Base-by-base conservation (phyloP, 1,140 invertebrate genomes). In the Himalopsyche phryganea region DNA sequence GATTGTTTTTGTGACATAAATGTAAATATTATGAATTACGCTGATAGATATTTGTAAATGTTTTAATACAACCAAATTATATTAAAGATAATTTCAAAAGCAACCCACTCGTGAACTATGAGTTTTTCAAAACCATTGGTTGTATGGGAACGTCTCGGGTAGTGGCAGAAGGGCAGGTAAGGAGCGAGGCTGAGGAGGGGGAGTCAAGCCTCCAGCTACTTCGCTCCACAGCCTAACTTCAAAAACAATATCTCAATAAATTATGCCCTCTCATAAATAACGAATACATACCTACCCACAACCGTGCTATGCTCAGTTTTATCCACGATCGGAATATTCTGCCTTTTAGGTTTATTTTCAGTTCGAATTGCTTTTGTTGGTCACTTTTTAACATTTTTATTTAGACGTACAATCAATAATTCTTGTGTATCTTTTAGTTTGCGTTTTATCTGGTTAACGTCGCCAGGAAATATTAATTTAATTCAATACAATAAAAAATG, bases 241-340 rank as follows among this genome's bases (percentile, higher is more conserved):
- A 63, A 63, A 63, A 63, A 63, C 60, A 63, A 63, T 63, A 63
- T 63, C 60, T 63, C 60, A 58, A 63, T 63, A 63, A 63, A 63
- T 63, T 63, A 63, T 63, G 60, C 55, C 55, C 60, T 52, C 50
- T 51, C 52, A 63, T 63, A 63, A 58, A 63, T 63, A 53, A 55
- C 32, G 20, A 54, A 50, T 19, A 28, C 55, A 35, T 61, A 58
- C 60, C 55, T 50, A 58, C 49, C 36, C 60, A 46, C 53, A 48
- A 52, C 52, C 52, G 60, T 33, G 60, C 45, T 58, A 44, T 38
- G 48, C 45, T 56, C 54, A 47, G 53, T 53, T 57, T 61, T 53
- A 61, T 50, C 48, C 53, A 49, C 60, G 49, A 51, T 56, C 46
- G 38, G 19, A 32, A 38, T 23, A 54, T 60, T 38, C 9, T 28